A percentile compares a stretch with the other conserved stretches of the same genome.
These are phyloP conservation scores for Synergus itoensis DNA, from an alignment of 2,888 invertebrate species.

Conservation along the genomic window DNA sequence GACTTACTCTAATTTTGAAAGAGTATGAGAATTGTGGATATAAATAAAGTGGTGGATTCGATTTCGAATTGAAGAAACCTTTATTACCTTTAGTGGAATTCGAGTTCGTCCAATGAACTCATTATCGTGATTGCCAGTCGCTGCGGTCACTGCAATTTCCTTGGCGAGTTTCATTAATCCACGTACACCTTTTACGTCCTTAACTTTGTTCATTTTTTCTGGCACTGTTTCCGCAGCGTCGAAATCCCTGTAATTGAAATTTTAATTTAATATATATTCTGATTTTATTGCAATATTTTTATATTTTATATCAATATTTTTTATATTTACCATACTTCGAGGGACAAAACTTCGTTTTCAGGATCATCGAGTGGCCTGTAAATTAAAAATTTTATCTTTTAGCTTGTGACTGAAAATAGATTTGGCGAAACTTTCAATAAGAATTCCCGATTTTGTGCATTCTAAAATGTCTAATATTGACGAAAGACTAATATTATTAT, in stretches of 20 bases:
- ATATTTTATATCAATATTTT: slow-evolving; percentile 2
- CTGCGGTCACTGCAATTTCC: slow-evolving; percentile 95
- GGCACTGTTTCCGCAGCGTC: slow-evolving; percentile 94
- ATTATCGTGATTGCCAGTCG: slow-evolving; percentile 95
- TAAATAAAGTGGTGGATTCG: slow-evolving; percentile 50
- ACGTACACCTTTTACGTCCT: slow-evolving; percentile 91
- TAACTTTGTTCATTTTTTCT: slow-evolving; percentile 91
- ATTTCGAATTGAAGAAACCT: slow-evolving; percentile 40
- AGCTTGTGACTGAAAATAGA: too few relatives aligned
- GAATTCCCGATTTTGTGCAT: background rate
- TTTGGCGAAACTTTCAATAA: too few relatives aligned
- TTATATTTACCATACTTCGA: slow-evolving; percentile 88
- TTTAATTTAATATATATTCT: too few relatives aligned
- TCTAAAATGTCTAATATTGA: background rate
- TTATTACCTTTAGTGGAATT: slow-evolving; percentile 88
- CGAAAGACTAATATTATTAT: background rate
- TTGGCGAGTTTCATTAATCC: slow-evolving; percentile 92
- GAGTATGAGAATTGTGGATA: background rate
- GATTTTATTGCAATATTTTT: background rate
- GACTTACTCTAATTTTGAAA: background rate
- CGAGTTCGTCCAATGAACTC: slow-evolving; percentile 95
- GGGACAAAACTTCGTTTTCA: slow-evolving; percentile 85
- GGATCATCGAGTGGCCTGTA: slow-evolving; percentile 87
- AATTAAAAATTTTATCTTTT: background rate
- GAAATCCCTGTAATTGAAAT: slow-evolving; percentile 84